Evolutionary conservation across 2,113 vertebrate species (phyloP), one percentile per base, ranked within the genome.

Genomic region (Spea bombifrons): DNA sequence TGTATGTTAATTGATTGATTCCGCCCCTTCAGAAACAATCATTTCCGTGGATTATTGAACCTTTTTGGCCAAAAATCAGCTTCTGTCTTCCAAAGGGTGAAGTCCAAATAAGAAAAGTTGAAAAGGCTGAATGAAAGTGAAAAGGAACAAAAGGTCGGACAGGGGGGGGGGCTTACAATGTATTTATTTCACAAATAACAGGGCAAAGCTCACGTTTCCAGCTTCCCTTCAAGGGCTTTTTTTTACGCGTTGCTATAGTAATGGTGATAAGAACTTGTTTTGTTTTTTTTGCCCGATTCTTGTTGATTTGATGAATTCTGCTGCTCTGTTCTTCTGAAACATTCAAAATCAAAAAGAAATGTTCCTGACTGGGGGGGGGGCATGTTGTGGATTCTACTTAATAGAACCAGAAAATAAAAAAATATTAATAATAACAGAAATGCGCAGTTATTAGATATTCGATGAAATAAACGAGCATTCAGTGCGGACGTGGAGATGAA

Each of bases 181-280:
- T 44, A 50, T 64, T 9, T 46, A 6, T 45, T 65, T 50, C 69
- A 53, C 15, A 15, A 59, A 59, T 13, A 59, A 59, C 7, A 72
- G 61, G 5, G 57, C 17, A 47, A n/a, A 13, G 70, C 10, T 9
- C 61, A 6, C 8, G 7, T 3, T 43, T 66, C 63, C 13, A 30
- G 7, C 45, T 73, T 12, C 47, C 10, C 53, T 72, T 73, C 49
- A 43, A 43, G 70, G 48, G 16, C 30, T 30, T 30, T 30, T 30
- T 79, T 79, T 66, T 57, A 57, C 66, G 65, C 66, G 77, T 79
- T 79, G 70, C 77, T 73, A 79, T 79, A 79, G 77, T 66, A 67
- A 79, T 79, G 70, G 61, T 16, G 48, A 66, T 59, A 66, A 78
- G 69, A 13, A 52, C 46, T 43, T 8, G 13, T n/a, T n/a, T n/a